These are phyloP conservation scores for Sisyra terminalis DNA, from an alignment of 2,888 invertebrate genomes.

Conservation along the genomic window DNA sequence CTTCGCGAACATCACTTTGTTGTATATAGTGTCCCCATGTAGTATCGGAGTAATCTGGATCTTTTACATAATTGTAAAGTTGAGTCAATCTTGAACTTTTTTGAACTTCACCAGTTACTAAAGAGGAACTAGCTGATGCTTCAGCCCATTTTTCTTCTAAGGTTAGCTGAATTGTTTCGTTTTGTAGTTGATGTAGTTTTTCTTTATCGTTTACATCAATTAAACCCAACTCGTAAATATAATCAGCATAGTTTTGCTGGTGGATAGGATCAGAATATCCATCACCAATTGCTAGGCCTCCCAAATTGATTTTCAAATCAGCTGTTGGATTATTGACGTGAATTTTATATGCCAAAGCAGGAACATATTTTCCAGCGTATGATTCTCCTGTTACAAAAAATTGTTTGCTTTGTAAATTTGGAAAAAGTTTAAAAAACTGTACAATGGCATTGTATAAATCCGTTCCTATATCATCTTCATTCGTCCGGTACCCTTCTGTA, in stretches of 20 bases:
- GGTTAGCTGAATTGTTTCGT: constrained; percentile 39
- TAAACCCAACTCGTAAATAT: constrained; percentile 62
- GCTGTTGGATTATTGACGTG: constrained; percentile 42
- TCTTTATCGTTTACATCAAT: constrained; percentile 44
- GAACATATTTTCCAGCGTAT: constrained; percentile 69
- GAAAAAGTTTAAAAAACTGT: constrained; percentile 76
- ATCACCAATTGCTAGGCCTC: constrained; percentile 62
- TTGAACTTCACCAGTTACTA: constrained; percentile 48
- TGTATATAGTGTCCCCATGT: constrained; percentile 45
- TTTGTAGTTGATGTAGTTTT: constrained; percentile 42
- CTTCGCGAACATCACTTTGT: constrained; percentile 40
- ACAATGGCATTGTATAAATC: constrained; percentile 58
- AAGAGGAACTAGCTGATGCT: constrained; percentile 54
- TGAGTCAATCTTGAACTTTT: constrained; percentile 54
- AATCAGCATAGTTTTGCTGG: constrained; percentile 61
- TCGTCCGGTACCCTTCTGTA: constrained; percentile 58
- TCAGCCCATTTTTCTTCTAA: constrained; percentile 41
- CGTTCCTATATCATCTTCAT: constrained; percentile 63
- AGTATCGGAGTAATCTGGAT: constrained; percentile 29
- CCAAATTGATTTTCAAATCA: constrained; percentile 46
- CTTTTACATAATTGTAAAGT: constrained; percentile 52
- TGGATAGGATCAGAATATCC: constrained; percentile 64
- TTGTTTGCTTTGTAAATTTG: constrained; percentile 51
- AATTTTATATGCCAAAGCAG: constrained; percentile 59
- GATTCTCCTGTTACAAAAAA: constrained; percentile 86